Conservation (phyloP, 2,888 invertebrate genomes). For the Rhagium mordax region DNA sequence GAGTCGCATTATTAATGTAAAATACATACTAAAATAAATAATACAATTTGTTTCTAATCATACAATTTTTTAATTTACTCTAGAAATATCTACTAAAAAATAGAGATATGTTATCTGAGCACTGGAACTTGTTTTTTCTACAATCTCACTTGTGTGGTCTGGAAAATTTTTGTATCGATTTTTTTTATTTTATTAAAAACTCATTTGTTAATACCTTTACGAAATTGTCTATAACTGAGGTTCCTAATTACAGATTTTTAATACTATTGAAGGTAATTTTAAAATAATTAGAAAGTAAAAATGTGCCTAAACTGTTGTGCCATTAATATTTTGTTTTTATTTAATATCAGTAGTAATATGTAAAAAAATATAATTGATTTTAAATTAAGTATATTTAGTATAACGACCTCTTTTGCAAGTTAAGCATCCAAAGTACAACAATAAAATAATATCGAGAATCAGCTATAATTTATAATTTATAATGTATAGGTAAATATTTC, state of each 20-base stretch:
- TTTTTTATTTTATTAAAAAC: background rate
- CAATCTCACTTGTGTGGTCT: background rate
- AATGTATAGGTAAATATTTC: no score
- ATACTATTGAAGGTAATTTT: constrained; percentile 1
- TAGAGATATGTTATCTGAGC: background rate
- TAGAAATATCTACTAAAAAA: background rate
- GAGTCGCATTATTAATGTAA: no score
- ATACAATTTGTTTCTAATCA: no score
- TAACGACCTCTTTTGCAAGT: background rate
- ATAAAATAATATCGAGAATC: no score
- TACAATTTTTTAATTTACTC: no score
- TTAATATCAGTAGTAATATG: background rate
- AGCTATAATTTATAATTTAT: no score
- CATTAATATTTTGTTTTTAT: background rate
- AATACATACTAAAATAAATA: no score
- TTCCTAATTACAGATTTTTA: background rate
- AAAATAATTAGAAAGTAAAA: constrained; percentile 12
- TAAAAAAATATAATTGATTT: background rate
- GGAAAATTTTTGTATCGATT: background rate
- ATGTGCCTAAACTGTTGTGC: background rate
- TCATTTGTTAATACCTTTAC: background rate
- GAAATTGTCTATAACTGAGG: background rate
- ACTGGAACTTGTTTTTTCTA: background rate
- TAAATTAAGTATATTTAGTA: background rate
- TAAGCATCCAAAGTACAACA: background rate